A percentile compares a stretch with the other conserved stretches of the same genome.
These are phyloP conservation scores for Steinernema hermaphroditum DNA, from an alignment of 2,888 invertebrate genomes.

Conservation along the genomic window DNA sequence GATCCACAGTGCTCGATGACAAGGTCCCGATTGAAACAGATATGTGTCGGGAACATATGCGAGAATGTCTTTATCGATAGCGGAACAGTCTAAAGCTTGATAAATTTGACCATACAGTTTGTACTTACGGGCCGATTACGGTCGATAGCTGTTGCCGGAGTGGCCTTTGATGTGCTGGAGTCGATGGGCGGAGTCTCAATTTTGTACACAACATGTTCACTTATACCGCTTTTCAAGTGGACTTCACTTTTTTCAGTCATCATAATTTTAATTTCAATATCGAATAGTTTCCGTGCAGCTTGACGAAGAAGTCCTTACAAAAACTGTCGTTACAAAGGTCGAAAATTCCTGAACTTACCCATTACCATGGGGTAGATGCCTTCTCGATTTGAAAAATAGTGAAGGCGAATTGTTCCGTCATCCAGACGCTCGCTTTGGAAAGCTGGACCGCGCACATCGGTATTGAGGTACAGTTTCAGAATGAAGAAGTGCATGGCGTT, in stretches of 20 bases:
- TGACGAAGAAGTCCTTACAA: slow-evolving; percentile 47
- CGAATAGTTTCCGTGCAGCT: slow-evolving; percentile 51
- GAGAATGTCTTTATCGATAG: slow-evolving; percentile 30
- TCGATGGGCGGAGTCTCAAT: slow-evolving; percentile 31
- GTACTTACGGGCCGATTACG: too few relatives aligned
- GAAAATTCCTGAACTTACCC: too few relatives aligned
- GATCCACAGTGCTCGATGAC: slow-evolving; percentile 61
- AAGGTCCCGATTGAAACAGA: slow-evolving; percentile 62
- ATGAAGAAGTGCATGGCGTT: slow-evolving; percentile 64
- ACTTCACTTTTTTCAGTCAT: slow-evolving; percentile 58
- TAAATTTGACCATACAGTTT: too few relatives aligned
- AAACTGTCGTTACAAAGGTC: too few relatives aligned
- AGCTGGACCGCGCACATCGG: slow-evolving; percentile 58
- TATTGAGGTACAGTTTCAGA: slow-evolving; percentile 60
- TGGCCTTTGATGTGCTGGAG: too few relatives aligned
- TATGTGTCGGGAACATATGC: slow-evolving; percentile 60
- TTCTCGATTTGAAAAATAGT: slow-evolving; percentile 59
- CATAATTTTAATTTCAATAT: slow-evolving; percentile 56
- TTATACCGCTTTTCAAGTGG: slow-evolving; percentile 51
- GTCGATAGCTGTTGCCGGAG: too few relatives aligned
- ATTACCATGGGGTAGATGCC: slow-evolving; percentile 59
- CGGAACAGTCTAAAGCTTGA: neutral
- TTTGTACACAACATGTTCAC: slow-evolving; percentile 59
- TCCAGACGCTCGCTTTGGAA: slow-evolving; percentile 47
- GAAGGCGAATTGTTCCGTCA: slow-evolving; percentile 49